phyloP scores from a whole-genome alignment of 2,888 invertebrate species.

The Phorcus lineatus region DNA sequence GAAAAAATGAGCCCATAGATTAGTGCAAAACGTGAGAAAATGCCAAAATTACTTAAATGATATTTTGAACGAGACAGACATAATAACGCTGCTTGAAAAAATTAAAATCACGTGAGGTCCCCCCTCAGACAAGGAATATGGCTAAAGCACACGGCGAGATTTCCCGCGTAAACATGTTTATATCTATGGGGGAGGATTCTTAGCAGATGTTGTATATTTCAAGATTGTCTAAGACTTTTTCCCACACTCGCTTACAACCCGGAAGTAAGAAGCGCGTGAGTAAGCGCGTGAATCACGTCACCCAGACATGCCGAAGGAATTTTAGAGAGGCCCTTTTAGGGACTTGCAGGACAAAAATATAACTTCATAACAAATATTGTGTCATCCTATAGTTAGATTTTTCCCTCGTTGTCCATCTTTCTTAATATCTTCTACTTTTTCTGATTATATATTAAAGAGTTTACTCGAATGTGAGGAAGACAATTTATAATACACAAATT shows the following conservation, averaged over 20 bases:
- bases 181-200: slow-evolving; percentile 10
- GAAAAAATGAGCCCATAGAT: neutral
- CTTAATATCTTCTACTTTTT: too few species aligned
- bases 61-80: slow-evolving; percentile 5
- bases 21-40: neutral
- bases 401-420: too few species aligned
- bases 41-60: neutral
- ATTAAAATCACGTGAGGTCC: neutral
- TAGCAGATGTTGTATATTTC: slow-evolving; percentile 8
- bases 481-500: neutral
- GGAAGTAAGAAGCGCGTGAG: slow-evolving; percentile 10
- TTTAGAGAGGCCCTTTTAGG: neutral
- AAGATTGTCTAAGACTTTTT: slow-evolving; percentile 11
- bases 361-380: too few species aligned
- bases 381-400: too few species aligned
- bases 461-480: too few species aligned
- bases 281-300: slow-evolving; percentile 15
- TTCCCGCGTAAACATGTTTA: slow-evolving; percentile 15
- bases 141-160: neutral
- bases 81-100: neutral
- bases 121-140: neutral
- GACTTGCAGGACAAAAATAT: neutral
- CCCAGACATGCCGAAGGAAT: neutral
- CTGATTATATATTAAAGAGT: too few species aligned
- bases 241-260: slow-evolving; percentile 15